Percentiles rank a stretch among this genome's conserved stretches.
Evolutionary conservation across 2,797 vertebrate species (phyloP).

Genomic region (Falco peregrinus): DNA sequence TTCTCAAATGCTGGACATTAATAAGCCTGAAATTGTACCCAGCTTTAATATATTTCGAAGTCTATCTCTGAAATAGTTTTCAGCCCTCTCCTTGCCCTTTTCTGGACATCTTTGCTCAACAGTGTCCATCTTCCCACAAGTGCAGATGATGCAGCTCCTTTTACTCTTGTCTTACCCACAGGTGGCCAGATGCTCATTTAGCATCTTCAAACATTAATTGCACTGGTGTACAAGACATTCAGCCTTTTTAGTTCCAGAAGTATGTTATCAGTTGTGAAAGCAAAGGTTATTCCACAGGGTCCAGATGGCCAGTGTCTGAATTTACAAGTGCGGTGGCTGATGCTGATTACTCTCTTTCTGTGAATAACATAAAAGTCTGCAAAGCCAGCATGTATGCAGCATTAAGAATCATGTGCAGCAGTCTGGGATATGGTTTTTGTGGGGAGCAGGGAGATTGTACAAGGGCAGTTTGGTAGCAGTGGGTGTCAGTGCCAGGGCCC

Average conservation of each 20-base stretch:
- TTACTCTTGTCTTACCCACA: background rate
- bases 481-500: background rate
- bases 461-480: background rate
- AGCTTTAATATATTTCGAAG: background rate
- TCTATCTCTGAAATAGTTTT: background rate
- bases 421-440: background rate
- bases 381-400: fast-evolving
- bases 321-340: background rate
- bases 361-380: background rate
- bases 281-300: background rate
- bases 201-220: background rate
- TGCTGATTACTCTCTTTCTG: fast-evolving
- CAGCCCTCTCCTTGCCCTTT: background rate
- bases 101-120: background rate
- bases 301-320: background rate
- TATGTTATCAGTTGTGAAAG: background rate
- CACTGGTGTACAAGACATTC: background rate
- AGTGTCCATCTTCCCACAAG: background rate
- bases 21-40: background rate
- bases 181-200: background rate
- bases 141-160: background rate
- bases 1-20: background rate
- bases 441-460: background rate
- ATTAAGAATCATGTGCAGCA: background rate
- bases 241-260: background rate